Base-by-base conservation (phyloP, 2,888 invertebrate genomes). In the Copidosoma aretas region DNA sequence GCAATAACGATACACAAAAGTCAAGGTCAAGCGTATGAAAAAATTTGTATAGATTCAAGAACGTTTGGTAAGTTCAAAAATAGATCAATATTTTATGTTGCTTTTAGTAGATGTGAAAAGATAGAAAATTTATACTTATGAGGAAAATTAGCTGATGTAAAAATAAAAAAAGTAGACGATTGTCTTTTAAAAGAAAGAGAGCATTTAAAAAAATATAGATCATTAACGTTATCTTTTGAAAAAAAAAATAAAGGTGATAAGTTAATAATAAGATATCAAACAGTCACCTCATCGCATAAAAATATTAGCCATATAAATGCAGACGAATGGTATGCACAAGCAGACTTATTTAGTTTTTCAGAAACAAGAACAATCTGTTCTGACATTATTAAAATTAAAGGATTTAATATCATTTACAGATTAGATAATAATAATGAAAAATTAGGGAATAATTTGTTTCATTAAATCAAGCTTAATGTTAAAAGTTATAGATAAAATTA, bases 1-100 rank as follows among this genome's bases (percentile, higher is more conserved):
- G 56, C 66, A 15, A 71, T 71, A 22, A 68, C 71, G 15, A 65
- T 71, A 15, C 68, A 68, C 51, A 68, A 71, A 56, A 66, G 60
- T 41, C 68, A 68, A 68, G 71, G 68, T 19, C 60, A 56, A 60
- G 64, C 67, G 10, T 60, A 71, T 64, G 46, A 63, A 19, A 63
- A 60, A 43, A 61, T 68, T 46, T 61, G 62, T 49, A 22, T 66
- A n/a, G 60, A 54, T 54, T 43, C 60, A 51, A 39, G 19, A 43
- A 39, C 41, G 21, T 15, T 14, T 17, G 25, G 53, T 41, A 21
- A 21, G 32, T 58, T 53, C 8, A 3, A 32, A 53, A 52, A 22
- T n/a, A 53, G 21, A 32, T 66, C 53, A 24, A 24, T 66, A 43
- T 53, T 60, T 14, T 66, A 60, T 24, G 53, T 66, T 12, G 60